Percentiles rank a stretch among this genome's conserved stretches.
phyloP scores from a whole-genome alignment of 2,797 vertebrate species.

The Rhabdophis nuchalis region DNA sequence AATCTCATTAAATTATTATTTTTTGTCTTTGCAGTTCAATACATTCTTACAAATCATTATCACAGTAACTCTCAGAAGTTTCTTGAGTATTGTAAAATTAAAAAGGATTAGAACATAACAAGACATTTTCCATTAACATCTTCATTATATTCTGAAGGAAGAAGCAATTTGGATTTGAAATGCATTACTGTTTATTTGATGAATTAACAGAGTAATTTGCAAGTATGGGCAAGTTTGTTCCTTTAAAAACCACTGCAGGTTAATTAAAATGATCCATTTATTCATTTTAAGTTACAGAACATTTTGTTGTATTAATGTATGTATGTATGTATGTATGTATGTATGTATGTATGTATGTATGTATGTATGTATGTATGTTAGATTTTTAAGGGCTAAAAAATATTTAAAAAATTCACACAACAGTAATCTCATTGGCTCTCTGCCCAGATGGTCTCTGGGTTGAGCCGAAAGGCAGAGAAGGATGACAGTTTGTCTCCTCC shows the following conservation, averaged over 20 bases:
- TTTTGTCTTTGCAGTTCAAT: slow-evolving; percentile 29
- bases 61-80: slow-evolving; percentile 32
- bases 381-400: too few species aligned
- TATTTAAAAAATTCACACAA: too few species aligned
- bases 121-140: slow-evolving; percentile 43
- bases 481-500: too few species aligned
- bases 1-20: slow-evolving; percentile 50
- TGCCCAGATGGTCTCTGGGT: too few species aligned
- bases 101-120: slow-evolving; percentile 51
- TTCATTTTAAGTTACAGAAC: neutral
- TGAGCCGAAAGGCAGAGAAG: too few species aligned
- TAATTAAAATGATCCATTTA: neutral
- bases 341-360: too few species aligned
- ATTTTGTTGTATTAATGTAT: neutral
- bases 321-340: too few species aligned
- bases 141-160: slow-evolving; percentile 51
- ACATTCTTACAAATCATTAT: slow-evolving; percentile 34
- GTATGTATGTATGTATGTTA: too few species aligned
- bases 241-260: neutral
- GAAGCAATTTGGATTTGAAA: slow-evolving; percentile 53
- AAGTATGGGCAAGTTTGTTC: slow-evolving; percentile 3
- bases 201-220: slow-evolving; percentile 38
- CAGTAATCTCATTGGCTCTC: too few species aligned
- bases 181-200: slow-evolving; percentile 28
- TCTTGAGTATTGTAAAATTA: slow-evolving; percentile 43